Conservation (phyloP, 2,888 invertebrate species). For the Apamea crenata region DNA sequence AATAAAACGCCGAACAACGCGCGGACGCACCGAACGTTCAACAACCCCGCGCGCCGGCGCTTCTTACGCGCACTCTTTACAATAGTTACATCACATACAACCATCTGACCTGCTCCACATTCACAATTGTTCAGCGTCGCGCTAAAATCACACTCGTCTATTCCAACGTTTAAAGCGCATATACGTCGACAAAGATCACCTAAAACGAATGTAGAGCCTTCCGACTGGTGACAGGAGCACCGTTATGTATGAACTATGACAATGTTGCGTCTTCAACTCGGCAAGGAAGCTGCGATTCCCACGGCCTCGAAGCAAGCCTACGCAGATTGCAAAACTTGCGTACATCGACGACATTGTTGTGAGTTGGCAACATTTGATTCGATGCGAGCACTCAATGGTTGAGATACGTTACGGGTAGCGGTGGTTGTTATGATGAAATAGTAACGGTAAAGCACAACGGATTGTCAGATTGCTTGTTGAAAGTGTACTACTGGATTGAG, state of each 20-base stretch:
- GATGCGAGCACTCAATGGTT: slow-evolving; percentile 58
- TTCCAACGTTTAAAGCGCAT: slow-evolving; percentile 38
- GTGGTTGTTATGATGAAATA: slow-evolving; percentile 56
- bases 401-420: slow-evolving; percentile 52
- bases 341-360: slow-evolving; percentile 75
- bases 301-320: slow-evolving; percentile 81
- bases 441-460: slow-evolving; percentile 56
- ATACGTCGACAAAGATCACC: slow-evolving; percentile 27
- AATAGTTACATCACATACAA: slow-evolving; percentile 79
- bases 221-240: slow-evolving; percentile 70
- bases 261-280: slow-evolving; percentile 67
- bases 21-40: slow-evolving; percentile 83
- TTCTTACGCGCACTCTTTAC: slow-evolving; percentile 76
- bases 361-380: slow-evolving; percentile 63
- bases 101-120: slow-evolving; percentile 74
- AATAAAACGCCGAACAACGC: slow-evolving; percentile 86
- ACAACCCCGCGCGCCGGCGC: slow-evolving; percentile 84
- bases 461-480: slow-evolving; percentile 37
- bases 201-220: slow-evolving; percentile 69
- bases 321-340: slow-evolving; percentile 75
- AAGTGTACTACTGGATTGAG: slow-evolving; percentile 32
- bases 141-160: slow-evolving; percentile 51
- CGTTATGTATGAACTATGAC: slow-evolving; percentile 81
- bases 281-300: slow-evolving; percentile 81
- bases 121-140: slow-evolving; percentile 65